These are phyloP conservation scores for Chironomus striatipennis DNA, from an alignment of 1,140 invertebrate species.

Conservation along the genomic window DNA sequence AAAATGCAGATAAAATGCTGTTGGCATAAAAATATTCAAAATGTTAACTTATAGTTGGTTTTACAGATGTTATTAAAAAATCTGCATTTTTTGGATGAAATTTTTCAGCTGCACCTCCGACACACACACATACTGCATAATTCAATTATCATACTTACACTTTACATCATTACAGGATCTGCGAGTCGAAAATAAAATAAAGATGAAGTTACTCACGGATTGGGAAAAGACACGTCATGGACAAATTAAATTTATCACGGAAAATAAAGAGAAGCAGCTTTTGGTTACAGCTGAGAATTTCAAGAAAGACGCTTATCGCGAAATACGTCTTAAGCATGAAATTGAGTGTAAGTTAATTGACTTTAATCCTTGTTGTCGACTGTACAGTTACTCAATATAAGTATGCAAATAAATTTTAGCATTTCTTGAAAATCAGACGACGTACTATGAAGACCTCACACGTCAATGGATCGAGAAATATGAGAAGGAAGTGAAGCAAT, in stretches of 20 bases:
- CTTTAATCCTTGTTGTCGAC: background rate
- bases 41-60: no score
- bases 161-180: background rate
- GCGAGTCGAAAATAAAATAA: slow-evolving; percentile 3
- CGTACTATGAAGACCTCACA: slow-evolving; percentile 5
- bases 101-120: no score
- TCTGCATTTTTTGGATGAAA: no score
- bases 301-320: background rate
- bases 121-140: no score
- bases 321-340: background rate
- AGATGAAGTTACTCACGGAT: background rate
- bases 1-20: no score
- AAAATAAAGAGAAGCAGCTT: slow-evolving; percentile 8
- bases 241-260: slow-evolving; percentile 20
- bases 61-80: no score
- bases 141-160: background rate
- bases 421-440: background rate
- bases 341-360: slow-evolving; percentile 2
- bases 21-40: no score
- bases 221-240: slow-evolving; percentile 1
- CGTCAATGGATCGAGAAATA: slow-evolving; percentile 10
- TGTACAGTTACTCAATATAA: background rate
- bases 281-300: background rate
- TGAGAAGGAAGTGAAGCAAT: slow-evolving; percentile 19
- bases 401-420: background rate